Base-by-base conservation (phyloP, 2,888 invertebrate species). In the Parasteatoda lunata region DNA sequence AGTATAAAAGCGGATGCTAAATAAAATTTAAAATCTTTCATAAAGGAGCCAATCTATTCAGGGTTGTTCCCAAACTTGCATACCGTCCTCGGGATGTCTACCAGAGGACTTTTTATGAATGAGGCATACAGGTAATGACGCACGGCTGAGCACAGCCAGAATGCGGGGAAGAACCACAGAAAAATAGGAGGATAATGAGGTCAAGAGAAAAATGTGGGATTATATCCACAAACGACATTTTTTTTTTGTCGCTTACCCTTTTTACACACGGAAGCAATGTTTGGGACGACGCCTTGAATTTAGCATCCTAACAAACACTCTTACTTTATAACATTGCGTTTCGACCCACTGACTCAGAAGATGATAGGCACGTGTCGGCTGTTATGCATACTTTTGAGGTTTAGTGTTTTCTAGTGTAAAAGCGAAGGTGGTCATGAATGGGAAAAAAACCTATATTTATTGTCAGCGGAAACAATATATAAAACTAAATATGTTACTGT, bases 161-260 rank as follows among this genome's bases (percentile, higher is more conserved):
- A 30, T 30, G 30, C 9, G 59, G 59, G 59, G 59, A 59, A n/a
- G 59, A n/a, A 7, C 59, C 9, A n/a, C 59, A n/a, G 59, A 59
- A 59, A n/a, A n/a, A 59, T 54, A 13, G 59, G n/a, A 59, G 30
- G 30, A 30, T 30, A 30, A 13, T 7, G 59, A n/a, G 59, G 59
- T 59, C 59, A 59, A 59, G 59, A 59, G 59, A 59, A 59, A 59
- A 13, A 59, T 59, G 59, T 59, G 59, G 59, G 59, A 59, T 59
- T 59, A 13, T 13, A 13, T 59, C 59, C 59, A 11, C 59, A 59
- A 59, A 59, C 59, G 59, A 9, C 59, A 59, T 59, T n/a, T 9
- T 13, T 54, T 54, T 59, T 7, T 59, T 59, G 59, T 59, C 59
- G 59, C 59, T 59, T n/a, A 59, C 59, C 59, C 59, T 59, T 59